Evolutionary conservation across 2,888 invertebrate genomes (phyloP).

Genomic region (Dynastes tityus): DNA sequence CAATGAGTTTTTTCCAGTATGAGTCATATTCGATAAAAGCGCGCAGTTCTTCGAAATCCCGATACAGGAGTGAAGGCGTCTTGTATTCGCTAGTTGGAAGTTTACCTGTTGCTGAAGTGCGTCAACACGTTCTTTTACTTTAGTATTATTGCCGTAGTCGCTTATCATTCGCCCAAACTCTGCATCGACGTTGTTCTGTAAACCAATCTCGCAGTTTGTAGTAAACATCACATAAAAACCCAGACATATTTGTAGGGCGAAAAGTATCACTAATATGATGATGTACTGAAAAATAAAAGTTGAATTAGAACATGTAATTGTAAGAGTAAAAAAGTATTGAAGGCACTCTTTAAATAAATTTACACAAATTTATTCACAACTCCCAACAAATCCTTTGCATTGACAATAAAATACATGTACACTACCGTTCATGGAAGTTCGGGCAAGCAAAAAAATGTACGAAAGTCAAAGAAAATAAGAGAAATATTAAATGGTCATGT

Average conservation of each 20-base stretch:
- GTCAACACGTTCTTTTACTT: conserved; percentile 74
- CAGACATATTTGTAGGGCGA: conserved; percentile 81
- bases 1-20: no score
- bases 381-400: no score
- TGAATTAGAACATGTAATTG: background rate
- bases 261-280: conserved; percentile 79
- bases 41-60: no score
- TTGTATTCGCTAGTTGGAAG: background rate
- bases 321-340: no score
- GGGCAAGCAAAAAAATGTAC: no score
- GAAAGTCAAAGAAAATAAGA: no score
- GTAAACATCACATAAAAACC: conserved; percentile 79
- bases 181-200: conserved; percentile 61
- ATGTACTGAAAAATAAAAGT: conserved; percentile 76
- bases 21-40: no score
- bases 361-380: no score
- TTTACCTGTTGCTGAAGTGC: conserved; percentile 75
- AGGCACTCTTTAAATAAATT: no score
- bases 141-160: conserved; percentile 66
- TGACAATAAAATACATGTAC: no score
- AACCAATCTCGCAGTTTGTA: conserved; percentile 72
- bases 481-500: no score
- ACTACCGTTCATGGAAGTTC: no score
- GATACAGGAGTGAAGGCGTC: conserved; percentile 52
- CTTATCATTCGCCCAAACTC: conserved; percentile 67